These are phyloP conservation scores for Oceanites oceanicus DNA, from an alignment of 2,113 vertebrate species.

Conservation along the genomic window DNA sequence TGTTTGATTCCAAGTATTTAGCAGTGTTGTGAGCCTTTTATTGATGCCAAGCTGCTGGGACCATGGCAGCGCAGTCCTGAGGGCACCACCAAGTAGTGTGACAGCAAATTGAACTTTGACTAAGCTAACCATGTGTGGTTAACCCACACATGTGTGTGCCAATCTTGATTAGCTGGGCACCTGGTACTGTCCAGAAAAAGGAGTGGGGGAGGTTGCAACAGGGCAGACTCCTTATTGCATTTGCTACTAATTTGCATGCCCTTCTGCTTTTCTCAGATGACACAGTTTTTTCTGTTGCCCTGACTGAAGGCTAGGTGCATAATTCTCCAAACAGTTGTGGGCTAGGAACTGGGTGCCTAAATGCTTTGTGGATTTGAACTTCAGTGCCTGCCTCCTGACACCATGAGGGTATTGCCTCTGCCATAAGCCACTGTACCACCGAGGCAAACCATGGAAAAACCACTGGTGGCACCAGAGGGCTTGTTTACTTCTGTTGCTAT, in stretches of 20 bases:
- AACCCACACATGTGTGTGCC: too few species aligned
- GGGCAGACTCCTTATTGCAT: neutral
- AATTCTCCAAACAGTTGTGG: neutral
- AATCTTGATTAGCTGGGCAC: neutral
- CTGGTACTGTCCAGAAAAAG: neutral
- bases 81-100: neutral
- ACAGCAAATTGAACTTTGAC: neutral
- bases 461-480: fast-evolving
- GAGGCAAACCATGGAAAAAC: neutral
- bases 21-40: neutral
- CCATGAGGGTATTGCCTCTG: neutral
- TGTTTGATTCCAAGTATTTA: neutral
- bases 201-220: neutral
- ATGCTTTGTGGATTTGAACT: neutral
- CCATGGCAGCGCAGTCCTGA: neutral
- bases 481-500: neutral
- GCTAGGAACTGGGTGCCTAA: neutral
- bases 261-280: neutral
- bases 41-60: neutral
- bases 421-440: neutral
- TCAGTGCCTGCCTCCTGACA: neutral
- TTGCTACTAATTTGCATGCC: neutral
- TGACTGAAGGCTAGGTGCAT: neutral
- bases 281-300: fast-evolving
- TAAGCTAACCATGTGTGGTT: neutral